Conservation (phyloP, 2,113 vertebrate genomes). For the Psittacula cyanocephala region DNA sequence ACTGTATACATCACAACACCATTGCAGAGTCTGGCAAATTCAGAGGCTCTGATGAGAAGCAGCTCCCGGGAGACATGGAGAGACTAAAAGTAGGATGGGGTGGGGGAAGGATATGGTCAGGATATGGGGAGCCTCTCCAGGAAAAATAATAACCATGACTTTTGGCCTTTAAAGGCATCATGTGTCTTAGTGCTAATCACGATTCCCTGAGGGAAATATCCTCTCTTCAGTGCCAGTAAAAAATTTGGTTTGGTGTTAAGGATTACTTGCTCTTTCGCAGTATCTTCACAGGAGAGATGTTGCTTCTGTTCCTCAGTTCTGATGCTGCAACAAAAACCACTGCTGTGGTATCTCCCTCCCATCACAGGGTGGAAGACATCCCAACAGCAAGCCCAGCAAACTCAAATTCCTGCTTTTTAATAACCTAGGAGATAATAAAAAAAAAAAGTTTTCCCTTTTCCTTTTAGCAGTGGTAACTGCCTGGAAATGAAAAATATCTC, state of each 20-base stretch:
- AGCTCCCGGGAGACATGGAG: not conserved
- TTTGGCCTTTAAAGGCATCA: not conserved
- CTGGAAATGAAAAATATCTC: conserved; percentile 23
- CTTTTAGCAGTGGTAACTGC: not conserved
- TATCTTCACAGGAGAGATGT: not conserved
- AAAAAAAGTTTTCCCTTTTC: not conserved
- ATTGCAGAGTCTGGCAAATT: not conserved
- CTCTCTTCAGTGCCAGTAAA: not conserved
- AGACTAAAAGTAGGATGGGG: not conserved
- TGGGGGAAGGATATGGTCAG: not conserved
- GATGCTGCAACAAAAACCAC: not conserved
- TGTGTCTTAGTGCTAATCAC: not conserved
- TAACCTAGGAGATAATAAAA: not conserved
- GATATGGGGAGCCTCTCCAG: not conserved
- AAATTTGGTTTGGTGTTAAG: not conserved
- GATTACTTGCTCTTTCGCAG: not conserved
- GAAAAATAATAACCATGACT: not conserved
- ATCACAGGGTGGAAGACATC: not conserved
- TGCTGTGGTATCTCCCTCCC: not conserved
- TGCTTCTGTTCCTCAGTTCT: not conserved
- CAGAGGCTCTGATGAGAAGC: not conserved
- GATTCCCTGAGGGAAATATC: not conserved
- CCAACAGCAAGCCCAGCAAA: not conserved
- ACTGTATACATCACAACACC: not conserved
- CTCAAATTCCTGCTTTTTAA: not conserved